Percentiles rank a stretch among this genome's conserved stretches.
Conservation (phyloP, 2,113 vertebrate species). For the Apistogramma diplotaenia region DNA sequence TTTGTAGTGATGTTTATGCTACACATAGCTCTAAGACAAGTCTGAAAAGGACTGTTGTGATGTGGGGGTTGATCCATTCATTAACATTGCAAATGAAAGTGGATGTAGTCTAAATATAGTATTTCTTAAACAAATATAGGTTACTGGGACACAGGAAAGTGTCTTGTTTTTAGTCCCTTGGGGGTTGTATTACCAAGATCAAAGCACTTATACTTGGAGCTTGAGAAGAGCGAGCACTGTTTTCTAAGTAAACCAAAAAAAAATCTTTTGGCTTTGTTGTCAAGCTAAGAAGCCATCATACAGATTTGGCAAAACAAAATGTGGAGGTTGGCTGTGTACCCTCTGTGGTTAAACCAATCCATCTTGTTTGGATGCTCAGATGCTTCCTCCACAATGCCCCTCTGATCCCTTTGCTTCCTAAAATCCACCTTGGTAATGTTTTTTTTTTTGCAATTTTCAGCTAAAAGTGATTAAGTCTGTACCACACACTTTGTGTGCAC, state of each 20-base stretch:
- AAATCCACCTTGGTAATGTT: not conserved
- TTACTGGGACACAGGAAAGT: conserved; percentile 60
- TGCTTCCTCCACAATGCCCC: not conserved
- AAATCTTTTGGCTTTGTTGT: not conserved
- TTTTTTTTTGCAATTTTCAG: not conserved
- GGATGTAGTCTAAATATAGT: conserved; percentile 55
- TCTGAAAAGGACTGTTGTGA: conserved; percentile 3
- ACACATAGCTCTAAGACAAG: conserved; percentile 7
- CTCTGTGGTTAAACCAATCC: not conserved
- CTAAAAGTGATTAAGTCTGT: not conserved
- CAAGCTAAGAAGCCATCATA: not conserved
- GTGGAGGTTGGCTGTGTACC: not conserved
- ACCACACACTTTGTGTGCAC: not conserved
- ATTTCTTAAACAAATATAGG: conserved; percentile 52
- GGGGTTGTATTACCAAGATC: conserved; percentile 43
- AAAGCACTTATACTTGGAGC: conserved; percentile 32
- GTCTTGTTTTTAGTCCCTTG: conserved; percentile 45
- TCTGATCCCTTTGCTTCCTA: not conserved
- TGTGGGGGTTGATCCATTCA: conserved; percentile 23
- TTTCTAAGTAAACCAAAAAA: conserved; percentile 10
- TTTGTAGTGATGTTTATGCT: not conserved
- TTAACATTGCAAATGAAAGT: conserved; percentile 39
- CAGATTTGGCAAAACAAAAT: not conserved
- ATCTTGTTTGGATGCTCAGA: not conserved
- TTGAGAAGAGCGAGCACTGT: conserved; percentile 20